A percentile compares a stretch with the other conserved stretches of the same genome.
Evolutionary conservation across 2,797 vertebrate genomes (phyloP).

Genomic region (Synanceia verrucosa): DNA sequence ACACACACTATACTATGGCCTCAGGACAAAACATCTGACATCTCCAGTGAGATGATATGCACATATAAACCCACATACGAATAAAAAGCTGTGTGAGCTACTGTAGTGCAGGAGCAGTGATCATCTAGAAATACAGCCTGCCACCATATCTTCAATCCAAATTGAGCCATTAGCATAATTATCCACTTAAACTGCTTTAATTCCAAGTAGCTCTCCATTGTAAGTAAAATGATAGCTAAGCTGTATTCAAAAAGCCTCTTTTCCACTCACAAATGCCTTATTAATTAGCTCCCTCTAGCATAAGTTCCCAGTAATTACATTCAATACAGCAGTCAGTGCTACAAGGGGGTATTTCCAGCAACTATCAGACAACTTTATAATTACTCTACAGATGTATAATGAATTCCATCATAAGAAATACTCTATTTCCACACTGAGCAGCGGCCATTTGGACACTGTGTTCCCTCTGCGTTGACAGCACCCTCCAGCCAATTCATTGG

Average conservation of each 20-base stretch:
- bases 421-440: slow-evolving; percentile 18
- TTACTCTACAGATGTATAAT: slow-evolving; percentile 46
- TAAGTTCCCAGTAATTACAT: slow-evolving; percentile 75
- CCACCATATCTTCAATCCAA: slow-evolving; percentile 76
- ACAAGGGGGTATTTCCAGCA: slow-evolving; percentile 43
- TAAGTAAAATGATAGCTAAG: slow-evolving; percentile 78
- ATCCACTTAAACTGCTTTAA: slow-evolving; percentile 80
- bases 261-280: slow-evolving; percentile 77
- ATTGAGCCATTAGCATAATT: slow-evolving; percentile 82
- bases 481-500: slow-evolving; percentile 3
- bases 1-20: slow-evolving; percentile 39
- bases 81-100: slow-evolving; percentile 48
- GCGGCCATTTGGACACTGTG: slow-evolving; percentile 28
- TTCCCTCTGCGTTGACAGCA: slow-evolving; percentile 19
- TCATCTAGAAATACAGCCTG: slow-evolving; percentile 71
- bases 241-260: slow-evolving; percentile 78
- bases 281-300: slow-evolving; percentile 87
- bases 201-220: slow-evolving; percentile 79
- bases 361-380: slow-evolving; percentile 64
- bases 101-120: slow-evolving; percentile 43
- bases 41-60: slow-evolving; percentile 55
- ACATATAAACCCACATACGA: slow-evolving; percentile 56
- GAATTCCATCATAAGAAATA: slow-evolving; percentile 32
- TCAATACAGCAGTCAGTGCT: slow-evolving; percentile 50
- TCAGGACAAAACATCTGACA: slow-evolving; percentile 63